Percentiles rank a stretch among this genome's conserved stretches.
These are phyloP conservation scores for Muntiacus muntjak DNA, from an alignment of 2,113 vertebrate genomes.

Conservation along the genomic window DNA sequence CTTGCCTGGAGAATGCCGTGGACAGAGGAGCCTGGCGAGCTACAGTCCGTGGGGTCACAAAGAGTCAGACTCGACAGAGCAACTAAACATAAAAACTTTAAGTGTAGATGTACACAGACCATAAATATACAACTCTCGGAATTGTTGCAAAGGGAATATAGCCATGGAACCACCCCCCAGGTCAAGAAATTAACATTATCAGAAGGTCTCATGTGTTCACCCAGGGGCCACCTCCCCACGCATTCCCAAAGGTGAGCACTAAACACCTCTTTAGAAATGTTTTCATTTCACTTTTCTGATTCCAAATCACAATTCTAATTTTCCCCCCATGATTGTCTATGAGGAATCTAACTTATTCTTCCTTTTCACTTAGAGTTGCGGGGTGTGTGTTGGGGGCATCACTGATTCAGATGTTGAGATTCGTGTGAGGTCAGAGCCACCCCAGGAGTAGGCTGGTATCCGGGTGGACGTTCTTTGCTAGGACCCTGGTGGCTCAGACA, in stretches of 20 bases:
- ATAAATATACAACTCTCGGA: neutral
- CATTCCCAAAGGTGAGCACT: neutral
- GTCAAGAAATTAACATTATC: no score
- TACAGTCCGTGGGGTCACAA: neutral
- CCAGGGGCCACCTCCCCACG: neutral
- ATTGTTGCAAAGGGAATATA: no score
- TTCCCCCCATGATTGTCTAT: neutral
- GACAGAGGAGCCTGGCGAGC: neutral
- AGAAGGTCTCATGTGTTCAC: rapidly evolving
- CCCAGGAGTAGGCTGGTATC: neutral
- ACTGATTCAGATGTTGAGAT: neutral
- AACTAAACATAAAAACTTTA: neutral
- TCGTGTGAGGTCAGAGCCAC: neutral
- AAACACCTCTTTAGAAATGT: neutral
- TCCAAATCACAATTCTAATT: neutral
- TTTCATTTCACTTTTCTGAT: neutral
- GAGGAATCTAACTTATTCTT: neutral
- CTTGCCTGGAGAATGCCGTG: neutral
- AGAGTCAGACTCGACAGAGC: neutral
- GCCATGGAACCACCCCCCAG: rapidly evolving
- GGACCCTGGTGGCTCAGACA: neutral
- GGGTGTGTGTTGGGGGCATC: neutral
- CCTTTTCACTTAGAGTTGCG: neutral
- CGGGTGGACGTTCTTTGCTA: neutral
- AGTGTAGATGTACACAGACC: neutral